Percentiles rank a stretch among this genome's conserved stretches.
Conservation (phyloP, 2,797 vertebrate species). For the Schizothorax lantsangensis region DNA sequence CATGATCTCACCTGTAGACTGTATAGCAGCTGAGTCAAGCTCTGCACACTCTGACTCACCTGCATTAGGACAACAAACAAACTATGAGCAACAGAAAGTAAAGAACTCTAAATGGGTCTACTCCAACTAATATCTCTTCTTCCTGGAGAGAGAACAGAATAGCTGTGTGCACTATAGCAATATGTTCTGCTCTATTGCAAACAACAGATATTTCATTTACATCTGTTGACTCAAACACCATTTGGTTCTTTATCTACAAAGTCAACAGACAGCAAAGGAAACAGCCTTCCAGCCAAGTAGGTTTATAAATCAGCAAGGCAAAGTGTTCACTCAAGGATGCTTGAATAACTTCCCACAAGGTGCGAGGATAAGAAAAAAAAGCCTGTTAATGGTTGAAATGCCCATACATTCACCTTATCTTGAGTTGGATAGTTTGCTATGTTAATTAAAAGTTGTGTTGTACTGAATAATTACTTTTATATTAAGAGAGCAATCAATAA, state of each 20-base stretch:
- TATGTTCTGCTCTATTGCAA: not conserved
- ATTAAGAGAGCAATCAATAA: not conserved
- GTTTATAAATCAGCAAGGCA: conserved; percentile 12
- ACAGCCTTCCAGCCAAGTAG: not conserved
- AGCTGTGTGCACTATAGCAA: not conserved
- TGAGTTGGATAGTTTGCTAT: not conserved
- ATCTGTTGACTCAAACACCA: conserved; percentile 27
- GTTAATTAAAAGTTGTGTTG: not conserved
- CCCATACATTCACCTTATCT: not conserved
- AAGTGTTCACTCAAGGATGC: not conserved
- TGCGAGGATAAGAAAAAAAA: not conserved
- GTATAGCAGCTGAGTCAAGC: conserved; percentile 91
- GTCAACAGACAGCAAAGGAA: conserved; percentile 29
- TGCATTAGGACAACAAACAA: conserved; percentile 68
- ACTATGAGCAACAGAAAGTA: conserved; percentile 13
- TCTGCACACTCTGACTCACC: conserved; percentile 91
- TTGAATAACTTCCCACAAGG: not conserved
- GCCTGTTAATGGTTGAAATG: not conserved
- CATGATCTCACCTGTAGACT: conserved; percentile 89
- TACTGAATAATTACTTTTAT: not conserved
- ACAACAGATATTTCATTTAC: not conserved
- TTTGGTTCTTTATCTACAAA: conserved; percentile 36
- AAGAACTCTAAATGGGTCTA: not conserved
- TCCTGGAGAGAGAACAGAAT: not conserved
- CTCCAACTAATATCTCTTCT: not conserved